A percentile compares a stretch with the other conserved stretches of the same genome.
phyloP scores from a whole-genome alignment of 2,888 invertebrate species.

The Oscheius sp. region DNA sequence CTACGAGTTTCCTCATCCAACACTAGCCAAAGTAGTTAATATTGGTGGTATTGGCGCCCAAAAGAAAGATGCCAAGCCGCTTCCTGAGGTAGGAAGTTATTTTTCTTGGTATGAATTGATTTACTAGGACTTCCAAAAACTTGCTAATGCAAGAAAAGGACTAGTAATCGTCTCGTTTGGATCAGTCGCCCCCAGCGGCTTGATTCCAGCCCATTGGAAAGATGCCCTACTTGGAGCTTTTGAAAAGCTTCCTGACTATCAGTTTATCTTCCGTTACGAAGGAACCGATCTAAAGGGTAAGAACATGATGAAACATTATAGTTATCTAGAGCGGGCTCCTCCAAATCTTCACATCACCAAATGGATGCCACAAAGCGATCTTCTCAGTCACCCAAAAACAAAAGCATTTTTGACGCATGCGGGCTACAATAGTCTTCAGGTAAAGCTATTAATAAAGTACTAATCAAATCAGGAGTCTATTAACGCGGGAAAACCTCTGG shows the following conservation, averaged over 20 bases:
- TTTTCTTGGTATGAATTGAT: not conserved
- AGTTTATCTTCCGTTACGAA: slow-evolving; percentile 52
- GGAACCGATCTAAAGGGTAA: slow-evolving; percentile 34
- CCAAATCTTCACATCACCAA: slow-evolving; percentile 53
- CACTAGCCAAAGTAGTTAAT: slow-evolving; percentile 50
- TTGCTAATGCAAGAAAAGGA: slow-evolving; percentile 44
- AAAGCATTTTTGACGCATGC: slow-evolving; percentile 80
- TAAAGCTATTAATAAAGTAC: slow-evolving; percentile 5
- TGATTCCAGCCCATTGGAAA: slow-evolving; percentile 36
- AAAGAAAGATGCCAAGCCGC: slow-evolving; percentile 34
- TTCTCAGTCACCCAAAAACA: slow-evolving; percentile 77
- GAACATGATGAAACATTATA: not conserved
- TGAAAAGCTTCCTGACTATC: slow-evolving; percentile 45
- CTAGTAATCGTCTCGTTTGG: slow-evolving; percentile 47
- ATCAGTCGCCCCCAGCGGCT: slow-evolving; percentile 33
- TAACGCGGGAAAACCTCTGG: slow-evolving; percentile 49
- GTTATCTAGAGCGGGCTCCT: slow-evolving; percentile 5
- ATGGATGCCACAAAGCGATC: slow-evolving; percentile 60
- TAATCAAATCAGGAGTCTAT: slow-evolving; percentile 44
- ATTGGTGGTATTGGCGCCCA: slow-evolving; percentile 57
- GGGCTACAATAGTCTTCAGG: slow-evolving; percentile 79
- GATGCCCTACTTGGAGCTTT: slow-evolving; percentile 20
- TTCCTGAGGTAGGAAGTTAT: slow-evolving; percentile 41
- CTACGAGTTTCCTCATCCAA: slow-evolving; percentile 54
- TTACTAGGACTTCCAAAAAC: slow-evolving; percentile 44